phyloP scores from a whole-genome alignment of 1,140 invertebrate genomes.

The Grapholita molesta region DNA sequence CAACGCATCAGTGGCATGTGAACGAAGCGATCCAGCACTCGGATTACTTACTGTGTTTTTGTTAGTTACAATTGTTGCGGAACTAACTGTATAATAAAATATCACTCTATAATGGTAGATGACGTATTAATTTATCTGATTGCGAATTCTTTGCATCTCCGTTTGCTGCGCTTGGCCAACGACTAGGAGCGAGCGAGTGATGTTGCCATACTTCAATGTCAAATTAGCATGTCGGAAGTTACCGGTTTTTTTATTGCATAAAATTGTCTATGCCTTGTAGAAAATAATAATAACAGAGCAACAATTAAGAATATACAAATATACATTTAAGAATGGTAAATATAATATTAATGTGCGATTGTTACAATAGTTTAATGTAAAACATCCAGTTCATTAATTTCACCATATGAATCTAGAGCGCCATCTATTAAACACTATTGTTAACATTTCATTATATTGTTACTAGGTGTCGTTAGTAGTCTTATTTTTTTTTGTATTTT shows the following conservation, averaged over 20 bases:
- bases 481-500: neutral
- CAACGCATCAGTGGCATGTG: slow-evolving; percentile 53
- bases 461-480: neutral
- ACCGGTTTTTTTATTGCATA: neutral
- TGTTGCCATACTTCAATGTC: slow-evolving; percentile 21
- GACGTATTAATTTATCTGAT: slow-evolving; percentile 71
- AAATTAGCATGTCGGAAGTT: neutral
- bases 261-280: neutral
- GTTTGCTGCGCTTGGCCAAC: slow-evolving; percentile 65
- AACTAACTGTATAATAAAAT: slow-evolving; percentile 49
- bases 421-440: neutral
- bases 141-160: slow-evolving; percentile 66
- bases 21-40: slow-evolving; percentile 26
- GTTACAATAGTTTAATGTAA: neutral
- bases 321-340: too few species aligned
- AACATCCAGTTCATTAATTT: too few species aligned
- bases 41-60: slow-evolving; percentile 65
- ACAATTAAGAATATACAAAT: too few species aligned
- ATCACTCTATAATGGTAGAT: slow-evolving; percentile 61
- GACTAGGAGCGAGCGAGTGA: slow-evolving; percentile 30
- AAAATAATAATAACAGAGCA: neutral
- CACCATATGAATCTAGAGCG: neutral
- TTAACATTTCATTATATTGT: neutral
- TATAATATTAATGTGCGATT: too few species aligned
- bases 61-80: slow-evolving; percentile 40